These are phyloP conservation scores for Cathartes aura DNA, from an alignment of 2,113 vertebrate species.

Conservation along the genomic window DNA sequence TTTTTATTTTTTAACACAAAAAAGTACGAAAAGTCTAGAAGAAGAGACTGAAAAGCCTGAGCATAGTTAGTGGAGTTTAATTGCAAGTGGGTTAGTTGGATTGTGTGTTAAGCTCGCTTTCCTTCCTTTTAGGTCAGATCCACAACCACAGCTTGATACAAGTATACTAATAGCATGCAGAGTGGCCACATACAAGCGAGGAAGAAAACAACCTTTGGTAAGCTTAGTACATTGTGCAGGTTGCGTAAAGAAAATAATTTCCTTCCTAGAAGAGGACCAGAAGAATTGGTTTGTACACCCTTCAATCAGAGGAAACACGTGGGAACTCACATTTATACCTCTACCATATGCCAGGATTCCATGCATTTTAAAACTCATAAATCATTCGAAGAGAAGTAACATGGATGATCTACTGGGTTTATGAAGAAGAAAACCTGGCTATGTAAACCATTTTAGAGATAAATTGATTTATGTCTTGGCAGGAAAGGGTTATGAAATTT, in stretches of 20 bases:
- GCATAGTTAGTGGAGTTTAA: constrained; percentile 39
- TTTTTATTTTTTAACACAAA: neutral
- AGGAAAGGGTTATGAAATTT: constrained; percentile 40
- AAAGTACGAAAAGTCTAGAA: neutral
- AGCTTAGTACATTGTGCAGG: neutral
- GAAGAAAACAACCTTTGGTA: neutral
- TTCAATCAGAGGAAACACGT: neutral
- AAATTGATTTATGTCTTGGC: constrained; percentile 24
- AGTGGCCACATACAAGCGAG: neutral
- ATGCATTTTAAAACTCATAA: constrained; percentile 34
- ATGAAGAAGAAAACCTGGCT: constrained; percentile 32
- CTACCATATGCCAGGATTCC: neutral
- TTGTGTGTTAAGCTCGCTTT: neutral
- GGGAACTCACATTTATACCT: neutral
- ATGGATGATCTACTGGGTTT: neutral
- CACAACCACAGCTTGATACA: constrained; percentile 11
- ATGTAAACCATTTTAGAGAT: constrained; percentile 24
- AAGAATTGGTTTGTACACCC: neutral
- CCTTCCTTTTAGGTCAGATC: neutral
- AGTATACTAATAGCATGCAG: constrained; percentile 14
- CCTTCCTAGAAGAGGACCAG: neutral
- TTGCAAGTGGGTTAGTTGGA: constrained; percentile 20
- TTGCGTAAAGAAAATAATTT: neutral
- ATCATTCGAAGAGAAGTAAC: neutral
- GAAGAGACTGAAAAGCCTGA: constrained; percentile 15